Evolutionary conservation across 2,888 invertebrate genomes (phyloP).

Genomic region (Drosophila kuntzei): DNA sequence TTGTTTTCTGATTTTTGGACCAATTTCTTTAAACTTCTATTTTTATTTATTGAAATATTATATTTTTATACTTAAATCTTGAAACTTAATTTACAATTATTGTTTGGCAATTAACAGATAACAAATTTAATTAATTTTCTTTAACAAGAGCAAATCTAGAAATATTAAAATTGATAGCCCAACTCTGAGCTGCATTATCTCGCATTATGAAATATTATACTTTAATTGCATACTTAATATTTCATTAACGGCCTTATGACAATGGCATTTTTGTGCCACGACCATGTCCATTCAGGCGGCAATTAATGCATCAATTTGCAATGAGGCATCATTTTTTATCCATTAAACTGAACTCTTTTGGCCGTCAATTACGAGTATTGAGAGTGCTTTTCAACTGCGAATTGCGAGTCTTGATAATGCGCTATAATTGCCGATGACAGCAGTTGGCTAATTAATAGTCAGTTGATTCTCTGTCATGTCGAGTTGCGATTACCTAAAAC

Average conservation of each 20-base stretch:
- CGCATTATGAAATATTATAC: conserved; percentile 1
- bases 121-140: background rate
- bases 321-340: conserved; percentile 32
- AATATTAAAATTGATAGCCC: background rate
- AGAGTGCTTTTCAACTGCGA: conserved; percentile 27
- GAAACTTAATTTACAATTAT: no score
- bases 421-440: conserved; percentile 47
- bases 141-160: background rate
- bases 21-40: no score
- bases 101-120: no score
- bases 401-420: conserved; percentile 45
- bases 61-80: background rate
- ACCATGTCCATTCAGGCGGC: conserved; percentile 18
- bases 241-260: conserved; percentile 9
- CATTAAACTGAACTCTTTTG: conserved; percentile 22
- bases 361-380: conserved; percentile 32
- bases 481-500: background rate
- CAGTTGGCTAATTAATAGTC: conserved; percentile 57
- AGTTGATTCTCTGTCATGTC: conserved; percentile 13
- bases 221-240: conserved; percentile 27
- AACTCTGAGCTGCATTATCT: background rate
- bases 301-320: conserved; percentile 47
- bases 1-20: no score
- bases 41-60: background rate
- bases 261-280: background rate